These are phyloP conservation scores for Brachypalpus laphriformis DNA, from an alignment of 2,888 invertebrate species.

Conservation along the genomic window DNA sequence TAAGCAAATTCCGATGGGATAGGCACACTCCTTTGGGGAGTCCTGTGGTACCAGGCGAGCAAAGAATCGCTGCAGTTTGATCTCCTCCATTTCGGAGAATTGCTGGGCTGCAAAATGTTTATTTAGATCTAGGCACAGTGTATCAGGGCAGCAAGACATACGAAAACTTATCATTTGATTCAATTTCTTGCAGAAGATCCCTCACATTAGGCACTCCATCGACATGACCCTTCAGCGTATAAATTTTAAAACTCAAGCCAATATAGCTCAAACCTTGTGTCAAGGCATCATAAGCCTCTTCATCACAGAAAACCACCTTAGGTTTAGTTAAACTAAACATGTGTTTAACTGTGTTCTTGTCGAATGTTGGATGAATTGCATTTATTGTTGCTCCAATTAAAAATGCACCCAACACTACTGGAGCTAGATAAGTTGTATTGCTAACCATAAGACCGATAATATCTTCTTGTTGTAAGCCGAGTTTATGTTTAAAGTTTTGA, in stretches of 20 bases:
- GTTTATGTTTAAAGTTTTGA: constrained; percentile 14
- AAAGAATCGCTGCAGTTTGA: constrained; percentile 68
- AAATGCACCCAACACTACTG: constrained; percentile 79
- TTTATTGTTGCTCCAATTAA: constrained; percentile 80
- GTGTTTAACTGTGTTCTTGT: constrained; percentile 76
- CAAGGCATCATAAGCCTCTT: constrained; percentile 21
- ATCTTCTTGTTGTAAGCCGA: constrained; percentile 79
- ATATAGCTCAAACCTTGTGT: constrained; percentile 76
- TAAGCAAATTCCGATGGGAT: constrained; percentile 55
- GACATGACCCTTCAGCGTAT: constrained; percentile 77
- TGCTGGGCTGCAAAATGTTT: constrained; percentile 32
- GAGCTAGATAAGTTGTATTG: constrained; percentile 79
- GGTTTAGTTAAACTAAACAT: constrained; percentile 63
- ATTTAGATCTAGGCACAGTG: not conserved
- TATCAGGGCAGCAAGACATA: constrained; percentile 67
- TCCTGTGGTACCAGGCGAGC: constrained; percentile 76
- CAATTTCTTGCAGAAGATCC: constrained; percentile 78
- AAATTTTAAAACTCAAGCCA: constrained; percentile 78
- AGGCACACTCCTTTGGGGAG: constrained; percentile 74
- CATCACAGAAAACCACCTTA: constrained; percentile 67
- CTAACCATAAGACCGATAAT: constrained; percentile 79
- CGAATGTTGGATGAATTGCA: constrained; percentile 79
- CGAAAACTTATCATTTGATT: constrained; percentile 77
- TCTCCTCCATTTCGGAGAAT: constrained; percentile 51
- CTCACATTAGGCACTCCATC: constrained; percentile 77